Conservation (phyloP, 92 coral and sea anemone species). For the Scolanthus callimorphus region DNA sequence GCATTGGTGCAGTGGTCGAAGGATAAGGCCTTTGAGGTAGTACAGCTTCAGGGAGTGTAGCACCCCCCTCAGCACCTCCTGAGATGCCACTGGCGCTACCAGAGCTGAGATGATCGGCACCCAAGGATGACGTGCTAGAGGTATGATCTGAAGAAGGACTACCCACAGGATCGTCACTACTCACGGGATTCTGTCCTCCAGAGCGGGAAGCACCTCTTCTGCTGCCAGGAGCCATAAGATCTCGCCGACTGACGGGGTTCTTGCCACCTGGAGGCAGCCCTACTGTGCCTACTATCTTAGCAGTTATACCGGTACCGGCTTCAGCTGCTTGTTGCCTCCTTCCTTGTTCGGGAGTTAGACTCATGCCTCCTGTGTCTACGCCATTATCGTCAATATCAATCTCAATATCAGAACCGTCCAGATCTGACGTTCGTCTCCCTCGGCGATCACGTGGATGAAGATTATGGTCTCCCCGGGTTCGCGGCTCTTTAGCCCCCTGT, state of each 20-base stretch:
- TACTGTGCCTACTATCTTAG: not conserved
- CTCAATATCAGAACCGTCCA: conserved; percentile 79
- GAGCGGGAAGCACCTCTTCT: not conserved
- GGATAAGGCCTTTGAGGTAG: not conserved
- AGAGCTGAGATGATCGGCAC: no score
- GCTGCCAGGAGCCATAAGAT: not conserved
- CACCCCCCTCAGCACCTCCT: not conserved
- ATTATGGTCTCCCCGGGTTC: not conserved
- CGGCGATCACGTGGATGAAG: not conserved
- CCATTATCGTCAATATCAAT: conserved; percentile 65
- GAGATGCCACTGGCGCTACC: not conserved
- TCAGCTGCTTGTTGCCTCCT: not conserved
- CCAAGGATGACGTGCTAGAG: no score
- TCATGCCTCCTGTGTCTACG: conserved; percentile 19
- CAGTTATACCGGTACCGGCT: not conserved
- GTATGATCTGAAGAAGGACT: no score
- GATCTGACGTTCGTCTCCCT: conserved; percentile 55
- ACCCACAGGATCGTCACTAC: not conserved
- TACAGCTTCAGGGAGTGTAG: no score
- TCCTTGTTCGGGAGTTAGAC: conserved; percentile 7
- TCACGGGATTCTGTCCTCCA: not conserved
- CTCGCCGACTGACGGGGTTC: not conserved
- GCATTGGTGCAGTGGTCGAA: not conserved
- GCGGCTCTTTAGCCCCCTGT: not conserved
- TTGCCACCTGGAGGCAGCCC: not conserved